A percentile compares a stretch with the other conserved stretches of the same genome.
These are phyloP conservation scores for Globodera ellingtonae DNA, from an alignment of 1,140 invertebrate species.

Conservation along the genomic window DNA sequence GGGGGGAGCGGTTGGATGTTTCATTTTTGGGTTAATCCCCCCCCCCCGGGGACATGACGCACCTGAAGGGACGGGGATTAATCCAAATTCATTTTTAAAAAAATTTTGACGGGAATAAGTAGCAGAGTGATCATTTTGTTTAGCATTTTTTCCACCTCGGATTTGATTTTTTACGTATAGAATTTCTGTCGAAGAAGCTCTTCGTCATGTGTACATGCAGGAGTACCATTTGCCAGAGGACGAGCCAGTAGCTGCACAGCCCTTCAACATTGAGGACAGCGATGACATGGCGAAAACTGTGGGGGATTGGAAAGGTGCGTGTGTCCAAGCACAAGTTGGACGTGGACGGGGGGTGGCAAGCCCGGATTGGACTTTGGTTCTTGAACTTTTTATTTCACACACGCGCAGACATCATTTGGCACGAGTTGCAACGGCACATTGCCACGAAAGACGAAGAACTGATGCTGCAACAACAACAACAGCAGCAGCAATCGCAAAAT, in stretches of 20 bases:
- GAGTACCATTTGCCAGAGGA: constrained; percentile 51
- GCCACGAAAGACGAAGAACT: background rate
- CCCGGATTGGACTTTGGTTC: too few species aligned
- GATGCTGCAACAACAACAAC: too few species aligned
- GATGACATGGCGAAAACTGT: constrained; percentile 40
- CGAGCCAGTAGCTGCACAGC: constrained; percentile 53
- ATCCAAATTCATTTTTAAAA: too few species aligned
- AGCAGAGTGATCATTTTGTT: too few species aligned
- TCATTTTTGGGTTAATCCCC: too few species aligned
- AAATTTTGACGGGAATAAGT: too few species aligned
- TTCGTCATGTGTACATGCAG: constrained; percentile 50
- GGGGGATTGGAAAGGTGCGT: constrained; percentile 53
- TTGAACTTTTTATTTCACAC: too few species aligned
- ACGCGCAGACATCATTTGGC: constrained; percentile 55
- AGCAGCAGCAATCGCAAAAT: background rate
- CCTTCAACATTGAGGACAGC: constrained; percentile 58
- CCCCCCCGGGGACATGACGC: too few species aligned
- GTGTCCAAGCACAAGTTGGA: background rate
- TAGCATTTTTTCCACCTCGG: too few species aligned
- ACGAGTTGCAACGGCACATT: constrained; percentile 43
- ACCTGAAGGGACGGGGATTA: too few species aligned
- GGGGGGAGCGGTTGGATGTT: too few species aligned
- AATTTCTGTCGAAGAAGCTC: constrained; percentile 59
- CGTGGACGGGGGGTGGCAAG: background rate
- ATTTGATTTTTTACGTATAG: constrained; percentile 32